Conservation (phyloP, 2,113 vertebrate genomes). For the Macroglossus sobrinus region DNA sequence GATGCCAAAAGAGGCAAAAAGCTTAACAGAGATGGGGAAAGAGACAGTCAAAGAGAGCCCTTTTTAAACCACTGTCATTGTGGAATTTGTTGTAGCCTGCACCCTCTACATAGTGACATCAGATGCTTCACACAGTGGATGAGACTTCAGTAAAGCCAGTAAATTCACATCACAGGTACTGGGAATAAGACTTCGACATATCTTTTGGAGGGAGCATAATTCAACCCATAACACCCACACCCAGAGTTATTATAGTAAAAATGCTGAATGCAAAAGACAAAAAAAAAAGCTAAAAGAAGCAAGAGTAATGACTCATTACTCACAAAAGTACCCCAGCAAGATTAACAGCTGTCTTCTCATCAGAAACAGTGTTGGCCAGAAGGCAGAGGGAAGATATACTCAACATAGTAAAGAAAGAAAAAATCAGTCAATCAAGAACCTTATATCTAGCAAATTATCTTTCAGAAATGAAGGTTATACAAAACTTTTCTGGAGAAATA, state of each 20-base stretch:
- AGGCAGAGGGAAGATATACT: not conserved
- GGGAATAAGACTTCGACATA: not conserved
- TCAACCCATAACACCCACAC: not conserved
- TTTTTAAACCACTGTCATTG: not conserved
- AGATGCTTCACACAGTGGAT: not conserved
- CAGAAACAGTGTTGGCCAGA: not conserved
- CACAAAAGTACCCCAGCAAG: not conserved
- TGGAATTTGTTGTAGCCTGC: not conserved
- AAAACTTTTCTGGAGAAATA: not conserved
- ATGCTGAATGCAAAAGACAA: not conserved
- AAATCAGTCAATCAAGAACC: not conserved
- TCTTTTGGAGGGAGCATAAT: not conserved
- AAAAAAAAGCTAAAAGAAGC: not conserved
- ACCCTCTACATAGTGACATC: not conserved
- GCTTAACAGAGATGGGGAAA: not conserved
- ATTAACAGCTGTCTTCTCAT: not conserved
- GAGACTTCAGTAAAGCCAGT: not conserved
- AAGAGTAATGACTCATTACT: not conserved
- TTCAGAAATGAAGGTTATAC: not conserved
- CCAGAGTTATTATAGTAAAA: not conserved
- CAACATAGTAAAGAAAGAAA: not conserved
- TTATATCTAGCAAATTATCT: not conserved
- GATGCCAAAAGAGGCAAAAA: not conserved
- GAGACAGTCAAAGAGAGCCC: not conserved
- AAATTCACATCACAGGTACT: not conserved